Conservation (phyloP, 2,888 invertebrate genomes). For the Athetis lepigone region DNA sequence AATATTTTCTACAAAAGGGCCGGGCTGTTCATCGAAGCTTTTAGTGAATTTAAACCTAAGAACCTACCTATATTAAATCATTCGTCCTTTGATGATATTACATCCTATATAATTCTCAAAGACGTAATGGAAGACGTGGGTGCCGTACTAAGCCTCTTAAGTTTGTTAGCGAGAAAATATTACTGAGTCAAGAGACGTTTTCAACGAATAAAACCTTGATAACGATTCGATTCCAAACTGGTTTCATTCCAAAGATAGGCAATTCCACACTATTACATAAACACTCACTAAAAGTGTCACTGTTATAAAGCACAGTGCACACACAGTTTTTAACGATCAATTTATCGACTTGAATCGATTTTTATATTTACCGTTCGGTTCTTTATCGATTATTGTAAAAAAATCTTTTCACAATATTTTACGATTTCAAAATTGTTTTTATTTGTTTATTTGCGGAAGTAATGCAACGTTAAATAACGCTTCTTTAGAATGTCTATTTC, state of each 20-base stretch:
- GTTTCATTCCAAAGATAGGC: constrained; percentile 66
- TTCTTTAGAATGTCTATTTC: constrained; percentile 1
- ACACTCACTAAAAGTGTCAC: constrained; percentile 70
- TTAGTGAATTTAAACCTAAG: neutral
- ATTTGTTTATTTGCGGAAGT: neutral
- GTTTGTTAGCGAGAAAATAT: constrained; percentile 35
- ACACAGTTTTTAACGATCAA: constrained; percentile 31
- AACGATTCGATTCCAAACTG: constrained; percentile 56
- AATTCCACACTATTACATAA: constrained; percentile 67
- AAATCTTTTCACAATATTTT: neutral
- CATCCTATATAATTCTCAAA: constrained; percentile 3
- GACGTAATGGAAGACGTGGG: constrained; percentile 26
- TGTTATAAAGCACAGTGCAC: constrained; percentile 56
- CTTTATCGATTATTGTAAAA: neutral
- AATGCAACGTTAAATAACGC: neutral
- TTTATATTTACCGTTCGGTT: constrained; percentile 18
- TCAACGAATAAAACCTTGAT: constrained; percentile 49
- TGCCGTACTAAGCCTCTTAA: constrained; percentile 31
- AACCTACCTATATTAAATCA: neutral
- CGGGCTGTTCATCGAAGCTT: neutral
- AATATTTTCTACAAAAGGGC: neutral
- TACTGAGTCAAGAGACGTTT: constrained; percentile 20
- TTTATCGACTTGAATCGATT: constrained; percentile 34
- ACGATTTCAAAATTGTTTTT: neutral
- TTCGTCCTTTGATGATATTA: constrained; percentile 8